These are phyloP conservation scores for Thereva nobilitata DNA, from an alignment of 2,888 invertebrate genomes.

Conservation along the genomic window DNA sequence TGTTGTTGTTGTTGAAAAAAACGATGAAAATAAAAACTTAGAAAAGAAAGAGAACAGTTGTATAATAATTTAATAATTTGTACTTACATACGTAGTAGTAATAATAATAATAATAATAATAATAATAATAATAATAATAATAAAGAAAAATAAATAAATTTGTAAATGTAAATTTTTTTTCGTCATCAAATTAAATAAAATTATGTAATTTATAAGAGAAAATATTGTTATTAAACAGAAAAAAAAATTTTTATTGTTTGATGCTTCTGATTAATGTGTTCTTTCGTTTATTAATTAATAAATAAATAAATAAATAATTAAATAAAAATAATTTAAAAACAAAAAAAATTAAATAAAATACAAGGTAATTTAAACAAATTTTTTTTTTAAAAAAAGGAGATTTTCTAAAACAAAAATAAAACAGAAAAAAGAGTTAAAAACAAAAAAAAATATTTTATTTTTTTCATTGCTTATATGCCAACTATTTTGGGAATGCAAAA, in stretches of 20 bases:
- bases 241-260: conserved; percentile 26
- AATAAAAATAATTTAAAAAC: conserved; percentile 40
- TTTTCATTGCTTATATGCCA: neutral
- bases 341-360: conserved; percentile 13
- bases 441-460: conserved; percentile 12
- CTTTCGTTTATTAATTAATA: conserved; percentile 28
- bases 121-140: no score
- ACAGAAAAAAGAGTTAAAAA: conserved; percentile 14
- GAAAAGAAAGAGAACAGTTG: no score
- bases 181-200: no score
- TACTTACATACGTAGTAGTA: no score
- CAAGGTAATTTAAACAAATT: neutral
- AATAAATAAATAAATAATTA: conserved; percentile 30
- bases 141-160: no score
- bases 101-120: no score
- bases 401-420: neutral
- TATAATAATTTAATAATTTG: no score
- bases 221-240: no score
- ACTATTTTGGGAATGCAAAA: neutral
- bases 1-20: no score
- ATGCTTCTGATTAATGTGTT: conserved; percentile 42
- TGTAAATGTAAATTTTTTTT: no score
- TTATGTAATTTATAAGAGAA: no score
- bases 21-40: no score
- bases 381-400: neutral